Base-by-base conservation (phyloP, 2,888 invertebrate genomes). In the Thyatira batis region DNA sequence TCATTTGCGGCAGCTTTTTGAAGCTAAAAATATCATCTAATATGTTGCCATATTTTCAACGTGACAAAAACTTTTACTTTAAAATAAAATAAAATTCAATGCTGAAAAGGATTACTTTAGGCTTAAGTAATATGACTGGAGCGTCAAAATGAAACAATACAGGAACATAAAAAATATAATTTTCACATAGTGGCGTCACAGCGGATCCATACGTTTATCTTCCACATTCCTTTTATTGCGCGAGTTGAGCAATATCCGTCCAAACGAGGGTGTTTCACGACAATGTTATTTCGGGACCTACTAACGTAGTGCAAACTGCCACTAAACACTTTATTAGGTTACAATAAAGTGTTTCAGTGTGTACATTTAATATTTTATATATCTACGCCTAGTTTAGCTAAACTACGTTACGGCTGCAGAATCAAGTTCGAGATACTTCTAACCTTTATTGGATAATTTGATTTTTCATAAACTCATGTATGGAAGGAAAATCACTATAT, bases 241-340 rank as follows among this genome's bases (percentile, higher is more conserved):
- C 33, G 52, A 53, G 55, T 65, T 61, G 51, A 63, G 68, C 67
- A 65, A 71, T 76, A 73, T 73, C 65, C 60, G 52, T 52, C 52
- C 57, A 53, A 76, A 68, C 69, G 61, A 64, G 68, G 65, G 58
- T 71, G 71, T 76, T 63, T 65, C 65, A 61, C 63, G 67, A 73
- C 65, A 67, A 55, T 58, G 69, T 74, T 78, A 72, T 73, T 76
- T 73, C 62, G 71, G 75, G 70, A 71, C 61, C 54, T 66, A 67
- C 64, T 62, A 67, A 73, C 65, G 55, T 17, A 17, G 20, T 65
- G 64, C 57, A 65, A 76, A 77, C 65, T 70, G 66, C 72, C 74
- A 69, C 73, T 79, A 72, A 76, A 73, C 69, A 69, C 71, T 79
- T 80, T 78, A 78, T 79, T 71, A 69, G 58, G 55, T 60, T 13